Evolutionary conservation across 2,113 vertebrate genomes (phyloP).

Genomic region (Equus quagga): DNA sequence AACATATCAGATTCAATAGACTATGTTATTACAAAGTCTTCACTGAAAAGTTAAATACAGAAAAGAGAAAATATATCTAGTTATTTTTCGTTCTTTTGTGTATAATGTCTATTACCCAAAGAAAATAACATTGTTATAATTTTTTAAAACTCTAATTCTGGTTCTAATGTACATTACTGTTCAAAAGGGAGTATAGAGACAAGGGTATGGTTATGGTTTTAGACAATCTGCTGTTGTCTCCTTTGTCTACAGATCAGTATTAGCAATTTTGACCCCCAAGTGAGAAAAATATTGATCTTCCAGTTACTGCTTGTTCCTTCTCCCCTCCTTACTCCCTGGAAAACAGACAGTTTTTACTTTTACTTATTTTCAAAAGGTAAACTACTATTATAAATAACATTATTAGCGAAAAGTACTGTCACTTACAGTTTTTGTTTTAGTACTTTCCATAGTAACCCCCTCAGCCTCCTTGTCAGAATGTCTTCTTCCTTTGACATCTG

Average conservation of each 20-base stretch:
- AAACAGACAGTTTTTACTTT: neutral
- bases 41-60: slow-evolving; percentile 23
- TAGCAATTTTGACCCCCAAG: neutral
- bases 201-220: neutral
- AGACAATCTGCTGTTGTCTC: neutral
- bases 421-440: neutral
- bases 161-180: neutral
- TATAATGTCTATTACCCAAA: neutral
- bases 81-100: neutral
- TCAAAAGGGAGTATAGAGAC: neutral
- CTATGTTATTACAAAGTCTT: neutral
- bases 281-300: neutral
- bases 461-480: neutral
- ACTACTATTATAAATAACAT: neutral
- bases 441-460: neutral
- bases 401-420: neutral
- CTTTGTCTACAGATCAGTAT: neutral
- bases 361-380: neutral
- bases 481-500: neutral
- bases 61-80: neutral
- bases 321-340: neutral
- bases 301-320: neutral
- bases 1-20: neutral
- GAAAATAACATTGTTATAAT: neutral
- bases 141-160: neutral